Percentiles rank a stretch among this genome's conserved stretches.
phyloP scores from a whole-genome alignment of 1,140 invertebrate genomes.

The Pygmarrhopalites habei region DNA sequence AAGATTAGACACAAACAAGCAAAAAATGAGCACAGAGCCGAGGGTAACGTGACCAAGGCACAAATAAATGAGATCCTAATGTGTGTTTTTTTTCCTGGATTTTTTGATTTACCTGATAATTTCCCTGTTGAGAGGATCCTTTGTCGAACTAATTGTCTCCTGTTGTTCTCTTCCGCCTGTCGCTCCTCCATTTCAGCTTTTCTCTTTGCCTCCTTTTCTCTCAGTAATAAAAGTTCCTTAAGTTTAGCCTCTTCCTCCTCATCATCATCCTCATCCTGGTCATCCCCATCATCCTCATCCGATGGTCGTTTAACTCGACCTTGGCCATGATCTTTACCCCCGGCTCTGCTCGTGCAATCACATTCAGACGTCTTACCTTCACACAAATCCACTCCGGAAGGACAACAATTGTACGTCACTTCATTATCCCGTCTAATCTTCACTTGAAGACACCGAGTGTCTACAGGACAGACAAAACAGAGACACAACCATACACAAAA shows the following conservation, averaged over 20 bases:
- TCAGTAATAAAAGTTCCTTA: slow-evolving; percentile 44
- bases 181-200: slow-evolving; percentile 46
- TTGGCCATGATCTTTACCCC: slow-evolving; percentile 49
- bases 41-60: no score
- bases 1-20: no score
- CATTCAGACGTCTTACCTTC: slow-evolving; percentile 27
- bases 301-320: slow-evolving; percentile 43
- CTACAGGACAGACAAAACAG: background rate
- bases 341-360: slow-evolving; percentile 40
- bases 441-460: background rate
- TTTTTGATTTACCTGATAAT: slow-evolving; percentile 31
- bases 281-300: slow-evolving; percentile 47
- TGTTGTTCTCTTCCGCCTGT: slow-evolving; percentile 43
- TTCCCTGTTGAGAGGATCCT: slow-evolving; percentile 35
- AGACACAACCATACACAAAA: no score
- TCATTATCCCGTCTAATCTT: background rate
- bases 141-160: slow-evolving; percentile 21
- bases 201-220: slow-evolving; percentile 4
- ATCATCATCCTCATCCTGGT: slow-evolving; percentile 46
- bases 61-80: no score
- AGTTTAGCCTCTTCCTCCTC: slow-evolving; percentile 43
- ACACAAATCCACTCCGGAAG: slow-evolving; percentile 28
- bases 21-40: no score
- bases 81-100: no score
- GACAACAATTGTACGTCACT: slow-evolving; percentile 33